Evolutionary conservation across 2,113 vertebrate genomes (phyloP).

Genomic region (Rhipidura dahli): DNA sequence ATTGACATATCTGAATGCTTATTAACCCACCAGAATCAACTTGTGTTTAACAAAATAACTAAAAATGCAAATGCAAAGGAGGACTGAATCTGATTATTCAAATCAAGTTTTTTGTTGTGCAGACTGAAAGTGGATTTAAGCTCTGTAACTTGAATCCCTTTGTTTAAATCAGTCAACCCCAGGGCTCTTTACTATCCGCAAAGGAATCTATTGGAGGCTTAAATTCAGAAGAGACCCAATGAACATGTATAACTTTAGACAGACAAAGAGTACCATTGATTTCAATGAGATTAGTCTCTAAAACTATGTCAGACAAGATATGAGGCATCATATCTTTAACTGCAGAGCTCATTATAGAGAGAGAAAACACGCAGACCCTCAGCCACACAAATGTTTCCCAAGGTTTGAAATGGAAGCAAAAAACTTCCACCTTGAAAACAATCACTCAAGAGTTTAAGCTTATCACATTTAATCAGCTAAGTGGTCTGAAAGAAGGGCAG

Average conservation of each 20-base stretch:
- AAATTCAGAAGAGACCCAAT: background rate
- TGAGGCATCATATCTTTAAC: background rate
- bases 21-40: background rate
- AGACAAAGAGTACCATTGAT: background rate
- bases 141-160: background rate
- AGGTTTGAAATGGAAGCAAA: background rate
- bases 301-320: background rate
- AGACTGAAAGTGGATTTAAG: background rate
- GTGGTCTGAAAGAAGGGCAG: background rate
- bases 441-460: background rate
- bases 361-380: background rate
- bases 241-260: background rate
- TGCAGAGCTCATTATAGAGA: background rate
- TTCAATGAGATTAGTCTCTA: background rate
- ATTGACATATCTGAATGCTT: background rate
- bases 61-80: slow-evolving; percentile 9
- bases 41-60: background rate
- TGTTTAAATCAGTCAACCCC: background rate
- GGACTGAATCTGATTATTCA: background rate
- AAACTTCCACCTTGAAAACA: background rate
- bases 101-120: background rate
- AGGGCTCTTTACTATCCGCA: background rate
- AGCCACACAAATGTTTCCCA: background rate
- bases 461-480: background rate
- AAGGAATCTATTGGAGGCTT: background rate